phyloP scores from a whole-genome alignment of 1,140 invertebrate species.

The Orchesella cincta region DNA sequence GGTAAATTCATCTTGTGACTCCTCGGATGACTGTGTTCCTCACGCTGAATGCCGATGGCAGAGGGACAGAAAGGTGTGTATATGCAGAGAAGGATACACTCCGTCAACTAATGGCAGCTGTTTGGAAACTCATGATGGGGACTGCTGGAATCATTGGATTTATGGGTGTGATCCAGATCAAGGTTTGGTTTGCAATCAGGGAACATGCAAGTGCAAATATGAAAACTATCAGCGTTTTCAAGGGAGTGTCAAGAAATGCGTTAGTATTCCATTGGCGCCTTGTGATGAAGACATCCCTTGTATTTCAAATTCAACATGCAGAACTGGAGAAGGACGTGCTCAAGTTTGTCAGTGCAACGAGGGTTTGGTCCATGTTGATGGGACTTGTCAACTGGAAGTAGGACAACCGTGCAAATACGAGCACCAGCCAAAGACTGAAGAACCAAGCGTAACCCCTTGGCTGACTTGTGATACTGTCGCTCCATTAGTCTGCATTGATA shows the following conservation, averaged over 20 bases:
- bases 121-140: not conserved
- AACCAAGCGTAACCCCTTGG: too few species aligned
- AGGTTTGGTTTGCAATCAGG: not conserved
- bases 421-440: not conserved
- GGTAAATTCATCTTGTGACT: conserved; percentile 4
- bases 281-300: not conserved
- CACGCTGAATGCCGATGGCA: not conserved
- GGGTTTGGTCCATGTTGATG: not conserved
- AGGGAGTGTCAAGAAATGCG: not conserved
- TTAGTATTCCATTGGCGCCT: not conserved
- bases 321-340: not conserved
- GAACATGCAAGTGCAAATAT: not conserved
- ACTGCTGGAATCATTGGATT: not conserved
- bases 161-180: not conserved
- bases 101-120: conserved; percentile 3
- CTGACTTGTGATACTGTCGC: not conserved
- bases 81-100: not conserved
- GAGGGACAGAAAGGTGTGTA: not conserved
- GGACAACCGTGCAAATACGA: not conserved
- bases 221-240: not conserved
- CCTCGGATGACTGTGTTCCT: not conserved
- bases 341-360: not conserved
- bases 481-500: not conserved
- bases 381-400: not conserved
- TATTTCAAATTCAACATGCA: not conserved